Evolutionary conservation across 2,888 invertebrate genomes (phyloP).

Genomic region (Sclerodermus sp.): DNA sequence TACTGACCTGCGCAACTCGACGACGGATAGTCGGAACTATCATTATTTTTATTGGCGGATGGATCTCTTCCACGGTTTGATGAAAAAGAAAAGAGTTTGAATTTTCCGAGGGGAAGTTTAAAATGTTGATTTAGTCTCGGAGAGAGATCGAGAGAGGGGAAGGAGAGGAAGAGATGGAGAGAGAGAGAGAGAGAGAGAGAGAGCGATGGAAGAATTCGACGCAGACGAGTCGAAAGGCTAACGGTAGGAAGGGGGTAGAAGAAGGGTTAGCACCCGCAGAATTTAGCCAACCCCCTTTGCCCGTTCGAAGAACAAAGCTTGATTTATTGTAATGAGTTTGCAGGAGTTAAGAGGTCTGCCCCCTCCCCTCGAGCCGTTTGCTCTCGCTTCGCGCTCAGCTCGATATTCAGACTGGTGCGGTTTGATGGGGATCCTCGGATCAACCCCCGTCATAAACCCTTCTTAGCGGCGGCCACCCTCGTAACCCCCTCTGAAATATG

Average conservation of each 20-base stretch:
- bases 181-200: not conserved
- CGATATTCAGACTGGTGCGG: conserved; percentile 53
- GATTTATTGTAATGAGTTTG: conserved; percentile 60
- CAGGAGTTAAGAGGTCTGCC: conserved; percentile 55
- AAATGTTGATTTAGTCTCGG: too few species aligned
- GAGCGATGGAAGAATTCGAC: not conserved
- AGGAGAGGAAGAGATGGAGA: not conserved
- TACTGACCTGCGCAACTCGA: too few species aligned
- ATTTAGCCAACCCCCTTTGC: conserved; percentile 47
- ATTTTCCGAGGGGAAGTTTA: too few species aligned
- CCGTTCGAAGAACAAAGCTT: conserved; percentile 57
- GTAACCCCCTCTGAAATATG: conserved; percentile 51
- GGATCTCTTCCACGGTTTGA: too few species aligned
- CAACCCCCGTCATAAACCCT: conserved; percentile 58
- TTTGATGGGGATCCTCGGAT: conserved; percentile 57
- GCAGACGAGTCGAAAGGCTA: not conserved
- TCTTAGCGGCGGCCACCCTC: conserved; percentile 50
- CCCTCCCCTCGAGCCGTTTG: conserved; percentile 14
- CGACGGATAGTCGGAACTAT: too few species aligned
- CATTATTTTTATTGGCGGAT: too few species aligned
- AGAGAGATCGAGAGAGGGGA: too few species aligned
- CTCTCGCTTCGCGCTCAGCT: conserved; percentile 33
- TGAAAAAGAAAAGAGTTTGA: too few species aligned
- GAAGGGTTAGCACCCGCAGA: conserved; percentile 49
- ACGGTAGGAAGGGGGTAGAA: conserved; percentile 9